A percentile compares a stretch with the other conserved stretches of the same genome.
phyloP scores from a whole-genome alignment of 2,888 invertebrate species.

The Hypena proboscidalis region DNA sequence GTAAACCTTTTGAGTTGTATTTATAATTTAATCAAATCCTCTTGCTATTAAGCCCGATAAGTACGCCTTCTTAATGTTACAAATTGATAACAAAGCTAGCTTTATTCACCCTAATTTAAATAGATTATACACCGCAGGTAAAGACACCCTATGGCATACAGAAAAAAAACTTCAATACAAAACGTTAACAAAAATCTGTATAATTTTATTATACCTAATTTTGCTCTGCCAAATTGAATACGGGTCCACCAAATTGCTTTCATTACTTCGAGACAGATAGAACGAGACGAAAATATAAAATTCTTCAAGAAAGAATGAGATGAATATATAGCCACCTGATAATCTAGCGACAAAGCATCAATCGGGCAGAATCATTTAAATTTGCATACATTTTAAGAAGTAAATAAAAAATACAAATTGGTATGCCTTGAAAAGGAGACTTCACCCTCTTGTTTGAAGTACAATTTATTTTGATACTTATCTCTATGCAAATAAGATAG shows the following conservation, averaged over 20 bases:
- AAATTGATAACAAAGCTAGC: conserved; percentile 9
- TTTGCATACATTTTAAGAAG: conserved; percentile 66
- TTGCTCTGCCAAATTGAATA: conserved; percentile 64
- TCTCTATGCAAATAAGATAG: conserved; percentile 9
- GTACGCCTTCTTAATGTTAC: not conserved
- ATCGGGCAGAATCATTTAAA: conserved; percentile 60
- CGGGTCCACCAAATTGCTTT: conserved; percentile 57
- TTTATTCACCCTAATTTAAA: conserved; percentile 42
- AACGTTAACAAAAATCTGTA: conserved; percentile 67
- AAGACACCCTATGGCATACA: conserved; percentile 47
- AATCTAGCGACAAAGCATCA: conserved; percentile 63
- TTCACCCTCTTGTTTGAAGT: conserved; percentile 33
- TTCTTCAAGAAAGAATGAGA: conserved; percentile 10
- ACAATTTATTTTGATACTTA: conserved; percentile 33
- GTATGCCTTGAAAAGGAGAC: conserved; percentile 33
- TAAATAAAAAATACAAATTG: conserved; percentile 67
- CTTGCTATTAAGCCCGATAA: not conserved
- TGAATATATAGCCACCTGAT: conserved; percentile 43
- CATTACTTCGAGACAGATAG: conserved; percentile 38
- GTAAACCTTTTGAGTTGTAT: not conserved
- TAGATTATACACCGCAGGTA: conserved; percentile 61
- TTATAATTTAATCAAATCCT: conserved; percentile 9
- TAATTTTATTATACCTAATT: conserved; percentile 78
- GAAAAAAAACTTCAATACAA: conserved; percentile 54
- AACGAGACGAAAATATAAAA: conserved; percentile 37